Percentiles rank a stretch among this genome's conserved stretches.
phyloP scores from a whole-genome alignment of 37 sponge, comb jelly and placozoan genomes.

The Eunapius fragilis region DNA sequence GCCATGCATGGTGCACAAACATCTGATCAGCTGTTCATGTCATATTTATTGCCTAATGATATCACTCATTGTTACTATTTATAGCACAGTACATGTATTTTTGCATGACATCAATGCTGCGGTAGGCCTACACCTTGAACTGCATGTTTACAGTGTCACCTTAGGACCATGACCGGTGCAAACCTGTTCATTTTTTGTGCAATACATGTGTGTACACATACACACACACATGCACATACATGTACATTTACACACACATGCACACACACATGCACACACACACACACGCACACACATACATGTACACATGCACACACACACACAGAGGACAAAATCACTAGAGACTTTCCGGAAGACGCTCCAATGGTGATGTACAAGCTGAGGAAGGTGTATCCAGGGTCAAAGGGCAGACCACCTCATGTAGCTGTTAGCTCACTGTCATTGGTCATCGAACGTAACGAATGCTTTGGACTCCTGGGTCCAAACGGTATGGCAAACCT shows the following conservation, averaged over 20 bases:
- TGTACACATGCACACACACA: conserved; percentile 1
- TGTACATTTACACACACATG: neutral
- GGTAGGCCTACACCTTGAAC: no score
- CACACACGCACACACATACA: conserved; percentile 12
- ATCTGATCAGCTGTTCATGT: no score
- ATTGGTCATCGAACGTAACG: conserved; percentile 66
- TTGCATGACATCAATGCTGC: no score
- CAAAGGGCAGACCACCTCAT: conserved; percentile 51
- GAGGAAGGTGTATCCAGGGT: conserved; percentile 75
- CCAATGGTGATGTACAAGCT: conserved; percentile 74
- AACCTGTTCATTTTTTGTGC: no score
- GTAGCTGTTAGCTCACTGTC: conserved; percentile 76
- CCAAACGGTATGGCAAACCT: conserved; percentile 55
- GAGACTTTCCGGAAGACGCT: conserved; percentile 41
- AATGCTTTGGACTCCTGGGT: conserved; percentile 85
- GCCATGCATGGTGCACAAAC: no score
- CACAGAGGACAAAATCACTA: conserved; percentile 34
- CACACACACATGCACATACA: conserved; percentile 8
- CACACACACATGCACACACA: neutral
- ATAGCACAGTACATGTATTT: no score
- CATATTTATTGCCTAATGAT: no score
- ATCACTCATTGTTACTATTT: no score
- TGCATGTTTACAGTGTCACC: no score
- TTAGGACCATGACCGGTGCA: no score
- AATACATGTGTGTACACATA: neutral